Conservation (phyloP, 2,113 vertebrate species). For the Chamaetylas fuelleborni region DNA sequence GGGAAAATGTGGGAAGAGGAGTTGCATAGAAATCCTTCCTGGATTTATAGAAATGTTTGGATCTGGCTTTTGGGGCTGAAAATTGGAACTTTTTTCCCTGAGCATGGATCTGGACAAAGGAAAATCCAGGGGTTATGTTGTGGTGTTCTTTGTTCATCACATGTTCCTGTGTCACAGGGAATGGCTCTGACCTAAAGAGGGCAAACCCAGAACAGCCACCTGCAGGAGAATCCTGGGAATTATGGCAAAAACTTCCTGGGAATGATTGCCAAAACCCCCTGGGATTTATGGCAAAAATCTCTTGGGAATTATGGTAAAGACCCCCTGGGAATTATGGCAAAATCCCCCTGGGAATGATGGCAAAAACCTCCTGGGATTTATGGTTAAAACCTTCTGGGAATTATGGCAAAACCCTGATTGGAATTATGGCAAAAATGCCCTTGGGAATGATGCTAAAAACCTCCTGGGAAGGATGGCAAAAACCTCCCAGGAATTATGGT, state of each 20-base stretch:
- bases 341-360: not conserved
- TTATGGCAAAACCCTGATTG: not conserved
- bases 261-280: not conserved
- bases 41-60: not conserved
- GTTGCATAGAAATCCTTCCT: not conserved
- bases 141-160: rapidly evolving
- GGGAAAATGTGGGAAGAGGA: not conserved
- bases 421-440: not conserved
- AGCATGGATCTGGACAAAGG: rapidly evolving
- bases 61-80: not conserved
- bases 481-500: too few species aligned
- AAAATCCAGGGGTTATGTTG: rapidly evolving
- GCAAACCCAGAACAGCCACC: rapidly evolving
- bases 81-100: not conserved
- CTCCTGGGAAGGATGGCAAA: not conserved
- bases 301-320: too few species aligned
- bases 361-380: not conserved
- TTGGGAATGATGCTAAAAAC: not conserved
- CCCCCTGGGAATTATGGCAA: not conserved
- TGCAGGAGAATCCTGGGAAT: rapidly evolving
- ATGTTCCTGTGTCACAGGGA: rapidly evolving
- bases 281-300: not conserved
- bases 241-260: rapidly evolving
- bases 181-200: not conserved
- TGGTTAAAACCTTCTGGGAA: not conserved